A percentile compares a stretch with the other conserved stretches of the same genome.
phyloP scores from a whole-genome alignment of 2,113 vertebrate species.

The Halcyon senegalensis region DNA sequence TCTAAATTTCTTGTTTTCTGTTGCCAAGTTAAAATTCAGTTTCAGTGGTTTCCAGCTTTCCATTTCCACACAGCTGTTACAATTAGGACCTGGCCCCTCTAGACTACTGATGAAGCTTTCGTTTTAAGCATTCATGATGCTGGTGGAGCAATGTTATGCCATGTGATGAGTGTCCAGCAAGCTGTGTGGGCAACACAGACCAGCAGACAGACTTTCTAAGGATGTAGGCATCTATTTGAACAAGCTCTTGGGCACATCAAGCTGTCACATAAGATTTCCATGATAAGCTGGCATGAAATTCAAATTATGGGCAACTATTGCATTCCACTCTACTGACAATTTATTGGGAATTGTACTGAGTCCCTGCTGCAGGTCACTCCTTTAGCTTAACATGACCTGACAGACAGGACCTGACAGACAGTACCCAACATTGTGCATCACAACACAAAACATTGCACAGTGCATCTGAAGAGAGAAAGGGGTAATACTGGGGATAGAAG shows the following conservation, averaged over 20 bases:
- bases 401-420: neutral
- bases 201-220: neutral
- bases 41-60: neutral
- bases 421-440: rapidly evolving
- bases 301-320: constrained; percentile 51
- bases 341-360: neutral
- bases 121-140: neutral
- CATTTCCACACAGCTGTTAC: neutral
- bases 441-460: neutral
- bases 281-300: constrained; percentile 48
- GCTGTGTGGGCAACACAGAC: neutral
- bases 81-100: neutral
- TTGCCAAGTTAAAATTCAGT: neutral
- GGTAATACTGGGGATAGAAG: neutral
- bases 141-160: neutral
- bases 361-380: constrained; percentile 26
- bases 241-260: constrained; percentile 7
- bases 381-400: constrained; percentile 50
- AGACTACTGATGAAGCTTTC: neutral
- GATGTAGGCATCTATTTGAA: constrained; percentile 21
- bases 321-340: constrained; percentile 57
- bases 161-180: neutral
- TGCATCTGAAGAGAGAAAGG: neutral
- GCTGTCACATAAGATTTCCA: constrained; percentile 18
- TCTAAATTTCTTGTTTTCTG: neutral